Evolutionary conservation across 2,888 invertebrate genomes (phyloP), one percentile per base, ranked within the genome.

Genomic region (Amblyteles armatorius): DNA sequence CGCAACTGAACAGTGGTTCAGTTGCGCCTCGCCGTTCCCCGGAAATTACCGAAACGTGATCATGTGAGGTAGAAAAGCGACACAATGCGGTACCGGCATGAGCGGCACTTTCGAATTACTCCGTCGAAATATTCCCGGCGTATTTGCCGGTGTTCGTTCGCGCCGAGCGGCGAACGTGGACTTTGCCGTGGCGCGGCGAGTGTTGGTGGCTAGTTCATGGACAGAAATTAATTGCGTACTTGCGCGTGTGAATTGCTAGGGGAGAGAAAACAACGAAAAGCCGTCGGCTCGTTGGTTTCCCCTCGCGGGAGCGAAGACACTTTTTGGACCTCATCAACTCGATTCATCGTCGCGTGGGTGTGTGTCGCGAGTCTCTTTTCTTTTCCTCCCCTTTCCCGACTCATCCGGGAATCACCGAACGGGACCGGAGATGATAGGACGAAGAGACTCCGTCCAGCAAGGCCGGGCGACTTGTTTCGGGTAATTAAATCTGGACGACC

Each of bases 191-290:
- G 36, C 63, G 33, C 73, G 68, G 22, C 13, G 29, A 60, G 67
- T 26, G 63, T 67, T 85, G 88, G 29, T 55, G n/a, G 63, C 29
- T 89, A 87, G 90, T 88, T 88, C 88, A 84, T 89, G 88, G 91
- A 89, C 90, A 89, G 91, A 92, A 92, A 93, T 92, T 93, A 92
- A 93, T 93, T 91, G 92, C 91, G 90, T 91, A 90, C 91, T 92
- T 92, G 92, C 90, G 88, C 89, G 88, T 83, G 63, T 36, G 36
- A 50, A 33, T 33, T 19, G 19, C 40, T 40, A 19, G 26, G 65
- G 88, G 60, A 3, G 33, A 16, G 5, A 16, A 63, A n/a, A 33
- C 63, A 63, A 90, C 89, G 90, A 90, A 91, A 90, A 89, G 87
- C 86, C 90, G 88, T 89, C 87, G 87, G 84, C 55, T 22, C 11